Base-by-base conservation (phyloP, 1,140 invertebrate species). In the Glomeris maerens region DNA sequence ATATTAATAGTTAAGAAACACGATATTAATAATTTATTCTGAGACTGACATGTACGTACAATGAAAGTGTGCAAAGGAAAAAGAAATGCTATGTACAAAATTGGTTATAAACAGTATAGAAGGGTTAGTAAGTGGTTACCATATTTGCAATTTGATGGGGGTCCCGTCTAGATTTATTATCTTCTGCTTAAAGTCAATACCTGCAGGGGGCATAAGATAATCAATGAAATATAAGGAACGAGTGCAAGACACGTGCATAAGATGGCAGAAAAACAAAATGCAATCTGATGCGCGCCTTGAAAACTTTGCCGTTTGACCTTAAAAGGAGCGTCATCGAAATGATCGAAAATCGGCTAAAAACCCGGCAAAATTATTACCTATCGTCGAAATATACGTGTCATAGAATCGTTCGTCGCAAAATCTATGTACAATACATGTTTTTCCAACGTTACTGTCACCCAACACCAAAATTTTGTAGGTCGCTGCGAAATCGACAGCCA, bases 131-230 rank as follows among this genome's bases (percentile, higher is more conserved):
- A n/a, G n/a, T n/a, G n/a, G 82, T 71, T 78, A 86, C 84, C 85
- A 90, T 64, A 90, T 87, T 71, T 90, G 86, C 41, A 89, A 69
- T 67, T 89, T 89, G 50, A 89, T 81, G 47, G 79, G 83, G 47
- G 79, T 80, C 2, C 84, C 84, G 64, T 87, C 82, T 54, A 90
- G 67, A 64, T 85, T 83, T 55, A 89, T 83, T 51, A 86, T 83
- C 67, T 88, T 89, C 66, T 89, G 84, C 70, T 89, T 90, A 64
- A 89, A 89, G 70, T 90, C 86, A 63, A 90, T 86, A 55, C 84
- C 84, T 86, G 66, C 36, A 58, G 59, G 52, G 47, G 46, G 41
- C 45, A 42, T n/a, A 54, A 52, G 2, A 48, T 0, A 51, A 46
- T 17, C 28, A 27, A 40, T 26, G 17, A 40, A 26, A n/a, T 3